phyloP scores from a whole-genome alignment of 2,888 invertebrate genomes.

The Callyntrura sp. region DNA sequence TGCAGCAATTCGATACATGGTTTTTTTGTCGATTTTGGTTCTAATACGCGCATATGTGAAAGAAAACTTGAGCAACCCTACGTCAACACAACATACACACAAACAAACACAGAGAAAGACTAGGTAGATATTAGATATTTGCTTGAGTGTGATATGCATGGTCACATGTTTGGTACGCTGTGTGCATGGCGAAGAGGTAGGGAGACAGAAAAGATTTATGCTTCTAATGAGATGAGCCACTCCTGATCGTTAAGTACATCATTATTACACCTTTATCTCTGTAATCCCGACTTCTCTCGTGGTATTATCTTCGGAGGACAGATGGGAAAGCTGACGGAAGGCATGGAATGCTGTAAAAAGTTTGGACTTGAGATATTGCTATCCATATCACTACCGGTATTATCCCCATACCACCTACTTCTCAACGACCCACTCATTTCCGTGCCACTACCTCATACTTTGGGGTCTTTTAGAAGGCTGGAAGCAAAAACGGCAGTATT shows the following conservation, averaged over 20 bases:
- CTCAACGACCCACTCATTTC: slow-evolving; percentile 5
- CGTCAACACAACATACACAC: too few relatives aligned
- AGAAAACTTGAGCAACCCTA: not conserved
- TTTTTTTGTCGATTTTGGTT: not conserved
- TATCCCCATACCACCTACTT: not conserved
- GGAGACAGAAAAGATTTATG: slow-evolving; percentile 72
- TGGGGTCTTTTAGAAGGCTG: not conserved
- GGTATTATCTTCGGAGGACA: slow-evolving; percentile 72
- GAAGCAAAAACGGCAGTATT: not conserved
- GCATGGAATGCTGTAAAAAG: slow-evolving; percentile 16
- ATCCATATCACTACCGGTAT: slow-evolving; percentile 23
- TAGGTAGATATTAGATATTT: not conserved
- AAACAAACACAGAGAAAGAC: too few relatives aligned
- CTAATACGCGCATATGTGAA: not conserved
- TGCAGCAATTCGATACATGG: too few relatives aligned
- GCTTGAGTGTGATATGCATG: not conserved
- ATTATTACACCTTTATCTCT: slow-evolving; percentile 78
- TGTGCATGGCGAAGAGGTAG: slow-evolving; percentile 6
- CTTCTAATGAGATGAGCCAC: slow-evolving; percentile 78
- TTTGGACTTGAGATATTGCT: not conserved
- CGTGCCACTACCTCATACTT: slow-evolving; percentile 18
- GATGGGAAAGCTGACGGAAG: slow-evolving; percentile 61
- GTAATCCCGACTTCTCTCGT: slow-evolving; percentile 72
- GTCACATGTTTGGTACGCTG: not conserved
- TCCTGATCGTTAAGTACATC: slow-evolving; percentile 78